Conservation (phyloP, 1,140 invertebrate species). For the Chelonus insularis region DNA sequence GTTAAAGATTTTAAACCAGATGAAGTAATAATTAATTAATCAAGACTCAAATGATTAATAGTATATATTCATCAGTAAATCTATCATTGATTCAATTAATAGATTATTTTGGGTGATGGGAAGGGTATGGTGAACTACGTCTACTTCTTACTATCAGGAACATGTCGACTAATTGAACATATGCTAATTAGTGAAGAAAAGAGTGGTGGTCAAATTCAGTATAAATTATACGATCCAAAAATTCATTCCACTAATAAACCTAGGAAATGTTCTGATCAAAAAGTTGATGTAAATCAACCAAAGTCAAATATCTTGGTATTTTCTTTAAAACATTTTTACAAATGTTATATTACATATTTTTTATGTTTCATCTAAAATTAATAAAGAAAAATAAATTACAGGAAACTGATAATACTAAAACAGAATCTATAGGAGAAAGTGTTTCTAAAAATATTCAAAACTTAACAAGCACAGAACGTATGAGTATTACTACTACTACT, state of each 20-base stretch:
- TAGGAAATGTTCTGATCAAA: not conserved
- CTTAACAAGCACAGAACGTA: slow-evolving; percentile 35
- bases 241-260: not conserved
- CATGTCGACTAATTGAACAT: slow-evolving; percentile 66
- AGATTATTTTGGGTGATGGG: slow-evolving; percentile 65
- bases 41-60: no score
- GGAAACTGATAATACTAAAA: not conserved
- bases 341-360: no score
- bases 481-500: slow-evolving; percentile 45
- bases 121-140: slow-evolving; percentile 66
- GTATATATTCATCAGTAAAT: no score
- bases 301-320: no score
- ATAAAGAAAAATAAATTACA: not conserved
- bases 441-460: slow-evolving; percentile 14
- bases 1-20: slow-evolving; percentile 61
- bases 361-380: no score
- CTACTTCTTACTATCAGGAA: slow-evolving; percentile 66
- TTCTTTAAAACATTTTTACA: no score
- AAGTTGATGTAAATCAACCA: no score
- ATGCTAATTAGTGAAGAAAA: slow-evolving; percentile 56
- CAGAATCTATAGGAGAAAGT: slow-evolving; percentile 21
- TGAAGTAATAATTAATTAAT: slow-evolving; percentile 54
- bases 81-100: no score
- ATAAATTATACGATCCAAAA: slow-evolving; percentile 55
- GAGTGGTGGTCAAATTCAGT: slow-evolving; percentile 50